Percentiles rank a stretch among this genome's conserved stretches.
These are phyloP conservation scores for Monoplex corrugatus DNA, from an alignment of 2,888 invertebrate genomes.

Conservation along the genomic window DNA sequence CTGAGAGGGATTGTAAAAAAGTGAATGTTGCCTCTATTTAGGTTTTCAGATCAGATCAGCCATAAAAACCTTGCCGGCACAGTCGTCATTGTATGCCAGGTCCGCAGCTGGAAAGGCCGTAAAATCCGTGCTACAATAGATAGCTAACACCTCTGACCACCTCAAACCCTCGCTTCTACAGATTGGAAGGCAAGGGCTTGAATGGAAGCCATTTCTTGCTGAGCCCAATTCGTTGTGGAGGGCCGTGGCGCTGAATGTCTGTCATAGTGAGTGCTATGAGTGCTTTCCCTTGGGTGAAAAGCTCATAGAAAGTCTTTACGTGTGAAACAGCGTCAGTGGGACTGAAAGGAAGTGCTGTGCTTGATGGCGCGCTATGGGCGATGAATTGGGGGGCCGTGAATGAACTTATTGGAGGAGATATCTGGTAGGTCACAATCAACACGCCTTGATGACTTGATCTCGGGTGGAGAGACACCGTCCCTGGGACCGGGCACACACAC, in stretches of 20 bases:
- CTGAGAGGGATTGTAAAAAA: slow-evolving; percentile 22
- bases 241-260: background rate
- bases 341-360: background rate
- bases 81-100: background rate
- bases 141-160: slow-evolving; percentile 6
- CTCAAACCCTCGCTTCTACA: background rate
- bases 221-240: background rate
- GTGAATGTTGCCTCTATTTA: slow-evolving; percentile 45
- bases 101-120: slow-evolving; percentile 54
- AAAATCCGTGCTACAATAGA: slow-evolving; percentile 36
- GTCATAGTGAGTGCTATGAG: background rate
- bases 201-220: background rate
- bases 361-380: slow-evolving; percentile 1
- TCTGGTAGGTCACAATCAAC: background rate
- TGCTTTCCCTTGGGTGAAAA: background rate
- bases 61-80: slow-evolving; percentile 50
- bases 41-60: slow-evolving; percentile 53
- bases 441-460: background rate
- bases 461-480: background rate
- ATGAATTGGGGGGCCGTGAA: background rate
- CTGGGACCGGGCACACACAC: background rate
- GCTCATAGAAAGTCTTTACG: background rate
- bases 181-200: background rate
- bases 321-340: background rate
- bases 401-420: background rate